Conservation (phyloP, 2,113 vertebrate genomes). For the Tor tambroides region DNA sequence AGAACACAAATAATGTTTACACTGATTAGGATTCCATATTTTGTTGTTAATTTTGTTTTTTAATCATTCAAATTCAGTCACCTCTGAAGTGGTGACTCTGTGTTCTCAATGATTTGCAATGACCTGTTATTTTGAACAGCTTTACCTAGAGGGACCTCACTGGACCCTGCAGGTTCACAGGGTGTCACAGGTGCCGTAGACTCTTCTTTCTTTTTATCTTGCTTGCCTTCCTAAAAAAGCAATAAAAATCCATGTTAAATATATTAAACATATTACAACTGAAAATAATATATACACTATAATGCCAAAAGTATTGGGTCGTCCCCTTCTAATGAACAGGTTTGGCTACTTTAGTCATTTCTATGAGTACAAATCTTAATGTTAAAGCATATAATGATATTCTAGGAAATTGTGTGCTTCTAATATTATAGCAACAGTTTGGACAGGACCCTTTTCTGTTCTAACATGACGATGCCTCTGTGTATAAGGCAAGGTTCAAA, state of each 20-base stretch:
- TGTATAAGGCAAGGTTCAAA: too few relatives aligned
- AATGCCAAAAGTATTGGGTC: too few relatives aligned
- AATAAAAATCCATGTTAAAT: neutral
- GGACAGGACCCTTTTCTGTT: too few relatives aligned
- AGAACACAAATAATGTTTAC: conserved; percentile 19
- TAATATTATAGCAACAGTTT: too few relatives aligned
- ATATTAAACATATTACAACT: too few relatives aligned
- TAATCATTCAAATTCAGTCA: neutral
- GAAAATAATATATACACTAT: too few relatives aligned
- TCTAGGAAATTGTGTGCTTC: too few relatives aligned
- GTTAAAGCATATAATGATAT: too few relatives aligned
- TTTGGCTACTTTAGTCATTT: too few relatives aligned
- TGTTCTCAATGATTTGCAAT: neutral
- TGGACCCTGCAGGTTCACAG: neutral
- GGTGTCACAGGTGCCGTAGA: neutral
- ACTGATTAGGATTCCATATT: neutral
- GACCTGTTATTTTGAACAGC: neutral
- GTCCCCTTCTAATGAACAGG: too few relatives aligned
- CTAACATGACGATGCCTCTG: too few relatives aligned
- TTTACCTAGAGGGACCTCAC: conserved; percentile 44
- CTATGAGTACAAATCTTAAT: too few relatives aligned
- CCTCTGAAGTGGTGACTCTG: neutral
- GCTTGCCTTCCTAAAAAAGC: conserved; percentile 14
- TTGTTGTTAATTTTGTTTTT: neutral
- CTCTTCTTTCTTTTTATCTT: neutral